A percentile compares a stretch with the other conserved stretches of the same genome.
These are phyloP conservation scores for Tachysurus fulvidraco DNA, from an alignment of 2,113 vertebrate genomes.

Conservation along the genomic window DNA sequence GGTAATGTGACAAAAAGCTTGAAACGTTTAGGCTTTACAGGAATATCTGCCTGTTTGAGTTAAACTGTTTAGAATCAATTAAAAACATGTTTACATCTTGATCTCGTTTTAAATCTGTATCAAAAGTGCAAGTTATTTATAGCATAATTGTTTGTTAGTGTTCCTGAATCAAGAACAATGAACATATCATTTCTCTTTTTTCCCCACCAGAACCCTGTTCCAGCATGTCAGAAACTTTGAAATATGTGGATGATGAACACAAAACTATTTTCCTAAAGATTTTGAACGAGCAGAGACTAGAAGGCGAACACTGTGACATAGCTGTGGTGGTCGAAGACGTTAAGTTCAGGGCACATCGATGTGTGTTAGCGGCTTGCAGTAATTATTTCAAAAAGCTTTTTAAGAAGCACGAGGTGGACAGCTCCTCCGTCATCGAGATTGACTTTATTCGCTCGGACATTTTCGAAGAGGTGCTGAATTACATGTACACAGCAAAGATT, in stretches of 20 bases:
- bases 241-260: constrained; percentile 96
- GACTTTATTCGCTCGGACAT: constrained; percentile 96
- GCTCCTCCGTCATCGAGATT: constrained; percentile 95
- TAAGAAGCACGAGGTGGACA: constrained; percentile 95
- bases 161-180: background rate
- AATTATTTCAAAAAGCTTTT: constrained; percentile 99
- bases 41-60: background rate
- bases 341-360: constrained; percentile 93
- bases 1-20: too few relatives aligned
- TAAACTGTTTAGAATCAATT: background rate
- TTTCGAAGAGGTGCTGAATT: constrained; percentile 96
- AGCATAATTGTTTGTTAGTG: background rate
- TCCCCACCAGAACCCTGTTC: constrained; percentile 80
- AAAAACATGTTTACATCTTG: background rate
- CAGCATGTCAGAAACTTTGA: constrained; percentile 96
- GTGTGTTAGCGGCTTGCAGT: constrained; percentile 95
- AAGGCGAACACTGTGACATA: constrained; percentile 97
- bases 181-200: constrained; percentile 4
- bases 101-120: background rate
- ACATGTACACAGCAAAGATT: constrained; percentile 98
- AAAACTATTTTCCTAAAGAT: constrained; percentile 96
- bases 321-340: constrained; percentile 97
- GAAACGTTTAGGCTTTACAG: background rate
- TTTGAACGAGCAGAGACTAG: constrained; percentile 91
- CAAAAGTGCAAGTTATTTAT: background rate